Evolutionary conservation across 2,797 vertebrate species (phyloP), one percentile per base, ranked within the genome.

Genomic region (Holocentrus rufus): DNA sequence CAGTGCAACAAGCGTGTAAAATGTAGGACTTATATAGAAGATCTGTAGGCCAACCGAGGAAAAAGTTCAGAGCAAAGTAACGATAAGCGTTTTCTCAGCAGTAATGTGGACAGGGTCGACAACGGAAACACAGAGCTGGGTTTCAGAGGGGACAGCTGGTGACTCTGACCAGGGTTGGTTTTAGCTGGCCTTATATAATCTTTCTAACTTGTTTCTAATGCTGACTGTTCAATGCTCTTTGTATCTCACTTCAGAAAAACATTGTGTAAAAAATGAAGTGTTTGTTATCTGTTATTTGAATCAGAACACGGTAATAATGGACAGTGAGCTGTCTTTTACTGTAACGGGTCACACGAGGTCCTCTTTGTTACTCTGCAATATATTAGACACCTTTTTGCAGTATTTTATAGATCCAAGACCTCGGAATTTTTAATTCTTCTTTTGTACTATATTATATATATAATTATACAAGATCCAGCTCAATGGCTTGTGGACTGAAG

Each of bases 191-290:
- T 94, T 95, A 94, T 90, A 88, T 93, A 91, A 92, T 88, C 91
- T 93, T 93, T 94, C 92, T 93, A 91, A 93, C 87, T 90, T 92
- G 80, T 93, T 92, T 93, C 89, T 91, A 91, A 93, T 86, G 87
- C 91, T 92, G 94, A 95, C 93, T 95, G 93, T 95, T 95, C 90
- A 92, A 92, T 91, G 91, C 90, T 92, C 85, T 94, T 94, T 93
- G 87, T 94, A 94, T 93, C 86, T 93, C 89, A 92, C 90, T 91
- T 92, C 85, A 84, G 69, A 90, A 85, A 86, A 87, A 80, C 30
- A 34, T 80, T 81, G 80, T 91, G 79, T 87, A 47, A 36, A 67
- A 74, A 71, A 74, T 56, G 62, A 72, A 60, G 72, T 7, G 44
- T 87, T 83, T 87, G 83, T 86, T 73, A 76, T 88, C 76, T 88